Conservation (phyloP, 2,888 invertebrate genomes). For the Caenorhabditis afra region DNA sequence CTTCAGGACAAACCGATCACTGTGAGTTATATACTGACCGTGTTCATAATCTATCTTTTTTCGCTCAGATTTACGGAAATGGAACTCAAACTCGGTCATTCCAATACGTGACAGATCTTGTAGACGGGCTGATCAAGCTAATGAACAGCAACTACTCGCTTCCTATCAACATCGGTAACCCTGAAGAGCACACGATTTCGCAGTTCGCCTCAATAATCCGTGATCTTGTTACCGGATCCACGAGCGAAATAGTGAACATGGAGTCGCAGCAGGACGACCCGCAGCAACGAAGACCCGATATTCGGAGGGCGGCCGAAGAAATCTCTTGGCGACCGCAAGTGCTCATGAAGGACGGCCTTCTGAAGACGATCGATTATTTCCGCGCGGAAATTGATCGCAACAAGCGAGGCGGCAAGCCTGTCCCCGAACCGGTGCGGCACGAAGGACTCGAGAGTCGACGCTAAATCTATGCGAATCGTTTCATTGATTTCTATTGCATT, state of each 20-base stretch:
- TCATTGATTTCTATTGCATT: not conserved
- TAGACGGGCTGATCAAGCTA: slow-evolving; percentile 92
- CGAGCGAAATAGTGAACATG: slow-evolving; percentile 89
- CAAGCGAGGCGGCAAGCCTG: slow-evolving; percentile 57
- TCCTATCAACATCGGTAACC: slow-evolving; percentile 97
- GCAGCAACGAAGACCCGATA: slow-evolving; percentile 93
- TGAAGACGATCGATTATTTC: slow-evolving; percentile 94
- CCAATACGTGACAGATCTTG: slow-evolving; percentile 97
- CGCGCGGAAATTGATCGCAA: slow-evolving; percentile 86
- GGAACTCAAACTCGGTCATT: slow-evolving; percentile 90
- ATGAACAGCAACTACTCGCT: slow-evolving; percentile 93
- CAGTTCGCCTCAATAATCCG: slow-evolving; percentile 84
- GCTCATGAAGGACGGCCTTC: slow-evolving; percentile 89
- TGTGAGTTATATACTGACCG: slow-evolving; percentile 83
- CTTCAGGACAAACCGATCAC: slow-evolving; percentile 95
- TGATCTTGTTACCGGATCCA: slow-evolving; percentile 85
- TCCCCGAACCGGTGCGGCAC: slow-evolving; percentile 36
- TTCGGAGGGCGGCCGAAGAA: slow-evolving; percentile 89
- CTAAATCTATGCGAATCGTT: not conserved
- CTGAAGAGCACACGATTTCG: slow-evolving; percentile 95
- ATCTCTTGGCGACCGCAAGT: slow-evolving; percentile 95
- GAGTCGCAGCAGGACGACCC: slow-evolving; percentile 97
- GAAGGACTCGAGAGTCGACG: slow-evolving; percentile 49
- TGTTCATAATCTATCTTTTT: too few relatives aligned
- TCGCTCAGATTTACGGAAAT: slow-evolving; percentile 83